Base-by-base conservation (phyloP, 2,113 vertebrate species). In the Nothoprocta perdicaria region DNA sequence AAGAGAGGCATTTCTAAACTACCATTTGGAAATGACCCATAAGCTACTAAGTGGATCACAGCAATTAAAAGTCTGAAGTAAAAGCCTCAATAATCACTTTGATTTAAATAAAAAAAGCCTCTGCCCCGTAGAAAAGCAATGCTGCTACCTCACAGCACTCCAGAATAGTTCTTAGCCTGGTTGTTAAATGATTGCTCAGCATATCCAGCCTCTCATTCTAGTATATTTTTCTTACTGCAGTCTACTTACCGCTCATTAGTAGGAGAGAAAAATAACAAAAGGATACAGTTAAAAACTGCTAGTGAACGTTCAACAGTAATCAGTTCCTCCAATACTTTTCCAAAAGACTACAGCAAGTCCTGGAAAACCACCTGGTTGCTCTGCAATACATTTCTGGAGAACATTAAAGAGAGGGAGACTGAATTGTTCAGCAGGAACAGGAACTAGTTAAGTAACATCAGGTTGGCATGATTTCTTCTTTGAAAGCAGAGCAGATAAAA, bases 21-120 rank as follows among this genome's bases (percentile, higher is more conserved):
- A 63, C 18, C 60, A 46, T 40, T 65, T 90, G 62, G 74, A n/a
- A 33, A 82, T 4, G 16, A 73, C 8, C 10, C 11, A 23, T 7
- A 92, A 84, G 35, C 22, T 86, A 31, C 29, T 58, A 63, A 66
- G n/a, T 40, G 40, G 31, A 16, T 92, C 77, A 87, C 4, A 93
- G 58, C 45, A 79, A 69, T 26, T 41, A 48, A 48, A 48, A 48
- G n/a, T n/a, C 65, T 52, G 35, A 84, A 46, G n/a, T 45, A 82
- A 81, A 90, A 92, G 43, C 48, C n/a, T 84, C 53, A 93, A 57
- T 60, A 89, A 86, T 81, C n/a, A 76, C n/a, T 91, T 26, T 76
- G 45, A 87, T 38, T 38, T 38, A 38, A 38, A 38, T 76, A 80
- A 89, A 73, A 89, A 88, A 35, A 88, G 69, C 55, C 9, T 69